Evolutionary conservation across 2,113 vertebrate genomes (phyloP).

Genomic region (Typhlomys cinereus): DNA sequence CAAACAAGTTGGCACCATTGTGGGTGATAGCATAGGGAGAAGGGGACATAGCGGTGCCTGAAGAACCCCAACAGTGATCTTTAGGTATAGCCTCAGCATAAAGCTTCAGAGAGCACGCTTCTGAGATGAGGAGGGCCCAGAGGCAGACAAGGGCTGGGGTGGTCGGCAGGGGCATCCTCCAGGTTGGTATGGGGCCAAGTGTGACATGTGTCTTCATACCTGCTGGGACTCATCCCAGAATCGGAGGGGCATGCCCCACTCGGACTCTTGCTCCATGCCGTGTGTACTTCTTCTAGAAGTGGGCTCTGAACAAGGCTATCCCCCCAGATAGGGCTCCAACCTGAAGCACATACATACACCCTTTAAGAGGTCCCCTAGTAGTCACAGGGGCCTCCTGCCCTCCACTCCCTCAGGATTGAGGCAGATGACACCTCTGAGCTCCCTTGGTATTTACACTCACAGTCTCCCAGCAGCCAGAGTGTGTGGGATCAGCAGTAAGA

Average conservation of each 20-base stretch:
- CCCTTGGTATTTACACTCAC: slow-evolving; percentile 26
- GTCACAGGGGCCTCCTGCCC: neutral
- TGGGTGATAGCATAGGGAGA: neutral
- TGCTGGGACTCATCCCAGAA: accelerated
- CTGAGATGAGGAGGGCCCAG: neutral
- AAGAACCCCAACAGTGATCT: neutral
- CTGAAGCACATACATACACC: accelerated
- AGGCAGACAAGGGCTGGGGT: no score
- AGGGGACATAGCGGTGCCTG: neutral
- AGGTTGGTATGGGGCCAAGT: neutral
- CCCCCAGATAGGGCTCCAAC: accelerated
- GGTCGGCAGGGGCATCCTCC: neutral
- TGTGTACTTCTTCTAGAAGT: accelerated
- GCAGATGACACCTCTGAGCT: neutral
- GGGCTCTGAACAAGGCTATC: neutral
- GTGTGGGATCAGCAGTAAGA: slow-evolving; percentile 17
- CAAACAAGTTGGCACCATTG: no score
- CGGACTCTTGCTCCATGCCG: neutral
- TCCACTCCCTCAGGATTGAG: neutral
- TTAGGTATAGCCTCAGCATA: neutral
- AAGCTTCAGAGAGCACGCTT: neutral
- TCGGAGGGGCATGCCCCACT: accelerated
- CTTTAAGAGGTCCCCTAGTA: neutral
- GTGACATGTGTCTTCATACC: no score
- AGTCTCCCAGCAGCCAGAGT: neutral